phyloP scores from a whole-genome alignment of 2,888 invertebrate species.

The Gerris lacustris region DNA sequence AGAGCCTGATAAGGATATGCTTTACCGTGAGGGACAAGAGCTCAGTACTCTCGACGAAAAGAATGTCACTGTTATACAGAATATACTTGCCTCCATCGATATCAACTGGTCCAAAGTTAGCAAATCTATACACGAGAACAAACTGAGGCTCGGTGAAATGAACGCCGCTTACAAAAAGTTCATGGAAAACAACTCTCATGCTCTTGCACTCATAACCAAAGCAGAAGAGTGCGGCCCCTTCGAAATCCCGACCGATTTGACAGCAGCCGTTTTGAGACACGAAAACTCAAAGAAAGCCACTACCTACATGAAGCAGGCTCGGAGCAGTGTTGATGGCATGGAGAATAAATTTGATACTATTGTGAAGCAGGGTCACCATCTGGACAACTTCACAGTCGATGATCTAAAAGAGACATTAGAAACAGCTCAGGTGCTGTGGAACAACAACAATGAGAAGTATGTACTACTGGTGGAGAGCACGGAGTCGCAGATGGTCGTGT shows the following conservation, averaged over 20 bases:
- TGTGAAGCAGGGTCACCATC: slow-evolving; percentile 53
- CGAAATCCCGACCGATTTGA: slow-evolving; percentile 53
- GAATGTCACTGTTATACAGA: slow-evolving; percentile 67
- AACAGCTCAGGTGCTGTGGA: slow-evolving; percentile 50
- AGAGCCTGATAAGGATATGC: slow-evolving; percentile 36
- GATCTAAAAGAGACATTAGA: slow-evolving; percentile 36
- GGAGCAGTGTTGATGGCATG: slow-evolving; percentile 61
- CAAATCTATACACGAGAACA: slow-evolving; percentile 44
- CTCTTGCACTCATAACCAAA: slow-evolving; percentile 56
- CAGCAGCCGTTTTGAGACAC: slow-evolving; percentile 55
- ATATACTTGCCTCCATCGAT: slow-evolving; percentile 62
- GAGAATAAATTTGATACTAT: slow-evolving; percentile 61
- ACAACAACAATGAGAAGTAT: slow-evolving; percentile 32
- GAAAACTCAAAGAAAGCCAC: slow-evolving; percentile 65
- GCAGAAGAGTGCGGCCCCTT: slow-evolving; percentile 53
- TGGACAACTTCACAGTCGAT: slow-evolving; percentile 51
- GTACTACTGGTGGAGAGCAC: not conserved
- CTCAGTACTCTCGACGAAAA: slow-evolving; percentile 71
- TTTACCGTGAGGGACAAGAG: slow-evolving; percentile 66
- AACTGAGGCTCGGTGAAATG: slow-evolving; percentile 49
- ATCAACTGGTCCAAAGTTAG: slow-evolving; percentile 68
- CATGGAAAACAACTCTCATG: slow-evolving; percentile 56
- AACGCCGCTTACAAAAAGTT: slow-evolving; percentile 62
- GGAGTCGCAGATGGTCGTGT: slow-evolving; percentile 81
- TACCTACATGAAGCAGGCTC: slow-evolving; percentile 61